Percentiles rank a stretch among this genome's conserved stretches.
These are phyloP conservation scores for Rhagonycha fulva DNA, from an alignment of 2,888 invertebrate genomes.

Conservation along the genomic window DNA sequence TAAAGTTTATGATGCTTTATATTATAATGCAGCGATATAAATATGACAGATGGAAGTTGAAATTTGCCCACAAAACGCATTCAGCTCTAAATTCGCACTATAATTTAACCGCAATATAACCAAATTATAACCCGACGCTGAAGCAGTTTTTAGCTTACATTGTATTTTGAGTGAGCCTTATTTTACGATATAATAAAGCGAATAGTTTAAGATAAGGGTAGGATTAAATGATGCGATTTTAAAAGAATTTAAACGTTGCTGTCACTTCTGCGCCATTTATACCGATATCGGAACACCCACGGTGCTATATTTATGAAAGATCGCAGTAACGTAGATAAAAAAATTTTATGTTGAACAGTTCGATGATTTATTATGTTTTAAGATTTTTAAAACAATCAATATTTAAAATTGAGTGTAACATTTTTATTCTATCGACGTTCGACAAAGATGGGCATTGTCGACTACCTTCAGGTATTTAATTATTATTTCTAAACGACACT, in stretches of 20 bases:
- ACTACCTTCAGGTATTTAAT: background rate
- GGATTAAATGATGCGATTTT: constrained; percentile 35
- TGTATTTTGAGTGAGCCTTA: constrained; percentile 14
- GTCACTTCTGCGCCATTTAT: constrained; percentile 33
- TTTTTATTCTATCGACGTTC: background rate
- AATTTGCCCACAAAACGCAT: constrained; percentile 20
- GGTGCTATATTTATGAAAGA: constrained; percentile 23
- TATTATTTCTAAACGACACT: background rate
- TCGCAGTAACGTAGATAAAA: background rate
- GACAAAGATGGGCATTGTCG: background rate
- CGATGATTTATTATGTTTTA: constrained; percentile 1
- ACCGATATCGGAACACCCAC: constrained; percentile 28
- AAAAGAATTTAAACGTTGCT: constrained; percentile 31
- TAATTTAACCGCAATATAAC: constrained; percentile 26
- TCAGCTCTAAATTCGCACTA: constrained; percentile 30
- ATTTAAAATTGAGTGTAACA: background rate
- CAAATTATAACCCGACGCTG: constrained; percentile 22
- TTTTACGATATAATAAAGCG: constrained; percentile 8
- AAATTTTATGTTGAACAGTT: background rate
- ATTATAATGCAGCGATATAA: constrained; percentile 18
- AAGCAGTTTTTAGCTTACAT: constrained; percentile 24
- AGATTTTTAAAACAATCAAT: background rate
- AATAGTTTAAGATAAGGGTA: constrained; percentile 15
- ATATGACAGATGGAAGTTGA: constrained; percentile 30
- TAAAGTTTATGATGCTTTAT: constrained; percentile 3